phyloP scores from a whole-genome alignment of 2,797 vertebrate species.

The Menidia menidia region DNA sequence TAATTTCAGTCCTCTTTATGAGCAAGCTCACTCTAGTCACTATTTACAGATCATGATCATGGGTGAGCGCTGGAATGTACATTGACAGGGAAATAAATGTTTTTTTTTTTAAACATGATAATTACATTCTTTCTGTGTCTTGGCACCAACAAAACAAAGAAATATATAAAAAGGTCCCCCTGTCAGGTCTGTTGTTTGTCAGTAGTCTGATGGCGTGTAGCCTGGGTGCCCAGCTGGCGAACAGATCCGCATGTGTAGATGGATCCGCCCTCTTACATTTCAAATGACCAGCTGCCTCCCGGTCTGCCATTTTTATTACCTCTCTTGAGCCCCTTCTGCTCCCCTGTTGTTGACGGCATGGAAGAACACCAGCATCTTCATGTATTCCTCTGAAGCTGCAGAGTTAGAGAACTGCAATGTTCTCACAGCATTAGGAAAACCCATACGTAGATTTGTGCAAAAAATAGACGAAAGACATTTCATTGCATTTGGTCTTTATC shows the following conservation, averaged over 20 bases:
- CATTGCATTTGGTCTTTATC: conserved; percentile 24
- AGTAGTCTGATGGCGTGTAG: not conserved
- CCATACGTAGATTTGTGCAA: not conserved
- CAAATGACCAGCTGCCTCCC: not conserved
- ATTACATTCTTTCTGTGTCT: not conserved
- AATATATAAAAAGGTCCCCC: not conserved
- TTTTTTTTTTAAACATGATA: not conserved
- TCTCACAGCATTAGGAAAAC: not conserved
- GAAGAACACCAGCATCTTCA: not conserved
- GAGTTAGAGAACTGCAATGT: not conserved
- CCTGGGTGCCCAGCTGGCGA: not conserved
- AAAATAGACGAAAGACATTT: not conserved
- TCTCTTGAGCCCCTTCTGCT: conserved; percentile 11
- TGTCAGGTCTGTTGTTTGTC: not conserved
- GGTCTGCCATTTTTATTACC: not conserved
- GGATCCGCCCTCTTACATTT: not conserved
- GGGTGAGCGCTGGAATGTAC: too few species aligned
- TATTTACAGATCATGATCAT: too few species aligned
- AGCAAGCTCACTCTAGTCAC: too few species aligned
- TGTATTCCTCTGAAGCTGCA: not conserved
- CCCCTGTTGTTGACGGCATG: not conserved
- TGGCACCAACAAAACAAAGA: not conserved
- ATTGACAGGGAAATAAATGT: too few species aligned
- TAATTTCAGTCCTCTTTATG: too few species aligned
- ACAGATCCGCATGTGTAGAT: not conserved